Base-by-base conservation (phyloP, 1,140 invertebrate genomes). In the Fopius arisanus region DNA sequence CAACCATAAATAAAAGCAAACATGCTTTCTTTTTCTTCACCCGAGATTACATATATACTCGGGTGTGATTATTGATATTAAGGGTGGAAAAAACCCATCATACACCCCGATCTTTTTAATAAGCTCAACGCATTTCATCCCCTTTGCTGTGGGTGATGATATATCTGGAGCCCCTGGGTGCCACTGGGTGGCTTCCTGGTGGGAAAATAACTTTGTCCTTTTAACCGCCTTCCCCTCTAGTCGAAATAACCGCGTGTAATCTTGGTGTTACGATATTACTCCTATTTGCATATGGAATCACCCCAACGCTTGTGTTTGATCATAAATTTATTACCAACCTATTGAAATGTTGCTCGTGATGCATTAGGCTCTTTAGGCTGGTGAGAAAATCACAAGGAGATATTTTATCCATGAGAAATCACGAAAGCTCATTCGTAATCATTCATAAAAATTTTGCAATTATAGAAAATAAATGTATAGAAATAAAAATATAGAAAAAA, bases 171-270 rank as follows among this genome's bases (percentile, higher is more conserved):
- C 48, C 37, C 29, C 33, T 26, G 14, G 12, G 40, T 28, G 28
- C 9, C 62, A 23, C n/a, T 54, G 19, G 48, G 3, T 48, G 40
- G 48, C 70, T 37, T 74, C 59, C 70, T 48, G 74, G 72, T 78
- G 74, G 74, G 77, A 78, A 76, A 78, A 74, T 76, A 68, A 76
- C 72, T 76, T 63, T 71, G 73, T 69, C 63, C 74, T n/a, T 65
- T 33, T 33, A 29, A 31, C 29, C 26, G 26, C 28, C 29, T 16
- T n/a, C 29, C 29, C 26, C 14, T 16, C 14, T 14, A n/a, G 72
- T 21, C 73, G 70, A 77, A 78, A 82, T 82, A 77, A 78, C 73
- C 77, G 78, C 78, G 73, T 81, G 81, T 83, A 82, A 83, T 82
- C 81, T 82, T 75, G 74, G 71, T 74, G 71, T 80, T 82, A 82